Evolutionary conservation across 2,888 invertebrate species (phyloP), one percentile per base, ranked within the genome.

Genomic region (Synergus laeviventris): DNA sequence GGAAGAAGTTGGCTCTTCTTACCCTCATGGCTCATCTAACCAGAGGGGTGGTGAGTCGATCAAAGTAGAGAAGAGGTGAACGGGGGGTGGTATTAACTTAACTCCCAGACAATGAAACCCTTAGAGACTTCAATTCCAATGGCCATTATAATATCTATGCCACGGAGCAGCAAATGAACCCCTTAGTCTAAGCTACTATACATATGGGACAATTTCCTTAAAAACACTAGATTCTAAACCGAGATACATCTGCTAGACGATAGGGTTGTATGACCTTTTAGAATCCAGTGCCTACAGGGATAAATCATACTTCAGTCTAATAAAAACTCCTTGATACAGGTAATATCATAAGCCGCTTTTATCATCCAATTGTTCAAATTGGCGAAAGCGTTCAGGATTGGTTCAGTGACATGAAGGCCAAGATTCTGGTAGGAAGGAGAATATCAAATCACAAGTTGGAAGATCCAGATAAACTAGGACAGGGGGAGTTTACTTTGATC

Each of bases 1-100:
- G n/a, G n/a, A n/a, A 54, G 54, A 54, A 18, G 18, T 54, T 54
- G 54, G 54, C 54, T 54, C 54, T 18, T 54, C 54, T 54, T 54
- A 54, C 54, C 11, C n/a, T 18, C n/a, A n/a, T n/a, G n/a, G n/a
- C n/a, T n/a, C 54, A 54, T 9, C 54, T 54, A 18, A 2, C n/a
- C 18, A 54, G 54, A 9, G 18, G 18, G 9, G 18, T 9, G 18
- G 54, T 54, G n/a, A 54, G 54, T 54, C 54, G 54, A 54, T 54
- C 18, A 54, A 54, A 54, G 54, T 18, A 18, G 54, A 18, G 18
- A 18, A n/a, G 18, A 18, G 54, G 18, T 54, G 54, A 54, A 54
- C 8, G 54, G 54, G 54, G 54, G 54, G 18, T 18, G 54, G 9
- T 18, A 18, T 18, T 18, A n/a, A 54, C 54, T 54, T 54, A n/a